A percentile compares a stretch with the other conserved stretches of the same genome.
Conservation (phyloP, 2,888 invertebrate species). For the Archips xylosteana region DNA sequence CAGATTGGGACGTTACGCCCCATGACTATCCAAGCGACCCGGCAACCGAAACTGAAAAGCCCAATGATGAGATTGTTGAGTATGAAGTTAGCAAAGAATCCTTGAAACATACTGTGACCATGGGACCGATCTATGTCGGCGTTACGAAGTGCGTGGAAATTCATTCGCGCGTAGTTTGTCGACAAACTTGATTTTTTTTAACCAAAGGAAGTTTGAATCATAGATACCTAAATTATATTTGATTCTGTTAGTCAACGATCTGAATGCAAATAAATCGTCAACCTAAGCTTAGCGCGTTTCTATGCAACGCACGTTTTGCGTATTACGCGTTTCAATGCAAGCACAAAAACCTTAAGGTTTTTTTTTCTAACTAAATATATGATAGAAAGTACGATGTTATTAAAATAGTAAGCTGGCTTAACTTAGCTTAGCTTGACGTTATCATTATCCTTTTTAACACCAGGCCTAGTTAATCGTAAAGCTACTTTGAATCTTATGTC, state of each 20-base stretch:
- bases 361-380: too few species aligned
- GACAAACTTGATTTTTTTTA: not conserved
- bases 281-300: not conserved
- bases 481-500: too few species aligned
- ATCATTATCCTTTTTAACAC: too few species aligned
- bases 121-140: not conserved
- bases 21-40: not conserved
- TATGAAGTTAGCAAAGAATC: not conserved
- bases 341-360: too few species aligned
- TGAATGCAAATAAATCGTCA: not conserved
- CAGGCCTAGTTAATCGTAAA: too few species aligned
- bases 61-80: not conserved
- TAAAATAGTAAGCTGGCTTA: too few species aligned
- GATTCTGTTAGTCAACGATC: not conserved
- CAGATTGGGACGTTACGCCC: not conserved
- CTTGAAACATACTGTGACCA: not conserved
- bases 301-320: too few species aligned
- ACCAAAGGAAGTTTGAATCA: not conserved
- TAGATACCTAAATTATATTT: not conserved
- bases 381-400: too few species aligned
- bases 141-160: slow-evolving; percentile 23
- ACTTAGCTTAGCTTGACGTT: too few species aligned
- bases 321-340: too few species aligned
- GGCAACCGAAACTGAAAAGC: not conserved
- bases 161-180: slow-evolving; percentile 24